phyloP scores from a whole-genome alignment of 2,888 invertebrate genomes.

The Campoplex capitator region DNA sequence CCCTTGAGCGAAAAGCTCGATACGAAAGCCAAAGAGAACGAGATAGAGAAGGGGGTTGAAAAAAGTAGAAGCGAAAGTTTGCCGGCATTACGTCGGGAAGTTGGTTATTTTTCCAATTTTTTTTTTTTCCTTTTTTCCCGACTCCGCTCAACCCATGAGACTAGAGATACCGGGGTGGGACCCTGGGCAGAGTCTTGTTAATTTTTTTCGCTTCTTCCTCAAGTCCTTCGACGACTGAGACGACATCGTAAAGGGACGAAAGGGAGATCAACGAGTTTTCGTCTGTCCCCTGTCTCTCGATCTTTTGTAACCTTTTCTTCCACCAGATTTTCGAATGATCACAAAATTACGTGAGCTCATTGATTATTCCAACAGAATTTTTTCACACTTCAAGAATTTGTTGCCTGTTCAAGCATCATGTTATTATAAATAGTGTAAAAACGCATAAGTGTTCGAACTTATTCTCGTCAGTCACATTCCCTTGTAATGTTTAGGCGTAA shows the following conservation, averaged over 20 bases:
- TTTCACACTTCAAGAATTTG: background rate
- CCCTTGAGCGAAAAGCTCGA: slow-evolving; percentile 61
- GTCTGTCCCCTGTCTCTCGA: slow-evolving; percentile 56
- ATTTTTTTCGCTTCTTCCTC: slow-evolving; percentile 67
- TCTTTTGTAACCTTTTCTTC: slow-evolving; percentile 41
- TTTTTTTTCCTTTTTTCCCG: slow-evolving; percentile 37
- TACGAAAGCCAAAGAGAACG: slow-evolving; percentile 33
- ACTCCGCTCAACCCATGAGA: slow-evolving; percentile 54
- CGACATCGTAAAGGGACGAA: slow-evolving; percentile 21
- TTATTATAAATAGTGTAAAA: too few relatives aligned
- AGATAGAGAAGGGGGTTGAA: slow-evolving; percentile 6
- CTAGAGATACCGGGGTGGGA: slow-evolving; percentile 61
- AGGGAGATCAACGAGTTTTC: slow-evolving; percentile 66
- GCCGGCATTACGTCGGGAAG: slow-evolving; percentile 69
- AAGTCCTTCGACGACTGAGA: slow-evolving; percentile 39
- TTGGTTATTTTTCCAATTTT: slow-evolving; percentile 70
- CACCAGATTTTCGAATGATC: background rate
- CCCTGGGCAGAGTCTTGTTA: slow-evolving; percentile 66
- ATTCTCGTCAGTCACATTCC: too few relatives aligned
- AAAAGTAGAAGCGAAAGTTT: slow-evolving; percentile 61
- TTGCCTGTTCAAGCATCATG: background rate
- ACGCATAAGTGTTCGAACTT: too few relatives aligned
- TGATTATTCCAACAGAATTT: background rate
- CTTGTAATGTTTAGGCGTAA: too few relatives aligned
- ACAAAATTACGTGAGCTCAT: background rate